Percentiles rank a stretch among this genome's conserved stretches.
These are phyloP conservation scores for Dione juno DNA, from an alignment of 2,888 invertebrate species.

Conservation along the genomic window DNA sequence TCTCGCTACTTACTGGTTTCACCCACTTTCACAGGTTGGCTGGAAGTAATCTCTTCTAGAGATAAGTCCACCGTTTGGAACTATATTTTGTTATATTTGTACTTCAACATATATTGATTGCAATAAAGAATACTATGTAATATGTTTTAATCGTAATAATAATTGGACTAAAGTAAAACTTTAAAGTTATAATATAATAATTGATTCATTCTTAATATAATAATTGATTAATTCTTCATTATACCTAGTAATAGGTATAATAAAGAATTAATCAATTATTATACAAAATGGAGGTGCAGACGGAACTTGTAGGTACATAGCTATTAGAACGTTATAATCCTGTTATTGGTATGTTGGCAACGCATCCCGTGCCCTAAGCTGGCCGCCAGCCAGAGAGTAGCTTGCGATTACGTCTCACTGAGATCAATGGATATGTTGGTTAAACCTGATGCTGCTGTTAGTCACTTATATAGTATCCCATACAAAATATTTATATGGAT, in stretches of 20 bases:
- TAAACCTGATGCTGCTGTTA: constrained; percentile 24
- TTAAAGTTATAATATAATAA: too few relatives aligned
- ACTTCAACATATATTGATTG: too few relatives aligned
- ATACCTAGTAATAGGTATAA: too few relatives aligned
- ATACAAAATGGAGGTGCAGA: constrained; percentile 6
- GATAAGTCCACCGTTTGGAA: too few relatives aligned
- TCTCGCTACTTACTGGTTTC: too few relatives aligned
- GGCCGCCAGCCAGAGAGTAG: constrained; percentile 70
- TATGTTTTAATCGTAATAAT: too few relatives aligned
- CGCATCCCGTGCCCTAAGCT: constrained; percentile 61
- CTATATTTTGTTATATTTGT: too few relatives aligned
- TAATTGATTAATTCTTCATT: not conserved
- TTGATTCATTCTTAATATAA: too few relatives aligned
- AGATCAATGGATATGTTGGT: constrained; percentile 43
- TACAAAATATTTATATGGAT: not conserved
- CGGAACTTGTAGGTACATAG: constrained; percentile 36
- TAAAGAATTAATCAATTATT: not conserved
- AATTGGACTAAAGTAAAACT: too few relatives aligned
- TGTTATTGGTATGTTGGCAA: constrained; percentile 62
- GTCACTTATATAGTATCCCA: not conserved
- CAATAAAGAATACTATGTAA: too few relatives aligned
- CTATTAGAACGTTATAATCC: constrained; percentile 50
- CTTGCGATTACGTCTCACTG: constrained; percentile 45
- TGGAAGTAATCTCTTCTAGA: too few relatives aligned
- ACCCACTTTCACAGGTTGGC: too few relatives aligned